phyloP scores from a whole-genome alignment of 2,113 vertebrate species.

The Urocynchramus pylzowi region DNA sequence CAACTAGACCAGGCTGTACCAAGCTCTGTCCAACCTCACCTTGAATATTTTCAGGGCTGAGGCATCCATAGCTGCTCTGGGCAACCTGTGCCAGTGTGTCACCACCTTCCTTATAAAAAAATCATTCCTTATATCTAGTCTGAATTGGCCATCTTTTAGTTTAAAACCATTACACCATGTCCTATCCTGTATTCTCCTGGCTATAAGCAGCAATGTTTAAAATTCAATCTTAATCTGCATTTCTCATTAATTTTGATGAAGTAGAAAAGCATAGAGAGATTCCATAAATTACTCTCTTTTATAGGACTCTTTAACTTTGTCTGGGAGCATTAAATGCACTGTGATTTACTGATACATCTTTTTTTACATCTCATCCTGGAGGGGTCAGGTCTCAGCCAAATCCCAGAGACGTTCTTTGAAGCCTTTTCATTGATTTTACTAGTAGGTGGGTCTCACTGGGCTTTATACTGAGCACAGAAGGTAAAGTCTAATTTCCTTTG shows the following conservation, averaged over 20 bases:
- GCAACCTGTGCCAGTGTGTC: neutral
- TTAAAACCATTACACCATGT: neutral
- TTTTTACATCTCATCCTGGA: neutral
- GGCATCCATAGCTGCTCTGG: neutral
- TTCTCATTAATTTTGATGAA: neutral
- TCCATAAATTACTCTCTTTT: neutral
- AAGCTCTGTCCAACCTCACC: neutral
- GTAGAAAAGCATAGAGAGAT: neutral
- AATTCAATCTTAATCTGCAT: neutral
- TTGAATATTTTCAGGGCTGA: neutral
- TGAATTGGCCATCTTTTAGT: neutral
- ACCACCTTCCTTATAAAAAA: neutral
- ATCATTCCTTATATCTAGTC: neutral
- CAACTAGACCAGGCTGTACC: neutral
- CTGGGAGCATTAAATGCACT: neutral
- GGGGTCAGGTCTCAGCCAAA: neutral
- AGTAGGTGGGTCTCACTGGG: neutral
- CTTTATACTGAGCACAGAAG: neutral
- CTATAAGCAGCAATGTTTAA: neutral
- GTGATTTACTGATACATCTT: neutral
- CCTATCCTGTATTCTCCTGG: neutral
- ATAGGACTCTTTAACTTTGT: neutral
- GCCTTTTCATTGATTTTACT: neutral
- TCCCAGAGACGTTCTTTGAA: neutral
- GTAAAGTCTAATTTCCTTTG: neutral